phyloP scores from a whole-genome alignment of 2,113 vertebrate genomes.

The Gymnocephalus cernua region DNA sequence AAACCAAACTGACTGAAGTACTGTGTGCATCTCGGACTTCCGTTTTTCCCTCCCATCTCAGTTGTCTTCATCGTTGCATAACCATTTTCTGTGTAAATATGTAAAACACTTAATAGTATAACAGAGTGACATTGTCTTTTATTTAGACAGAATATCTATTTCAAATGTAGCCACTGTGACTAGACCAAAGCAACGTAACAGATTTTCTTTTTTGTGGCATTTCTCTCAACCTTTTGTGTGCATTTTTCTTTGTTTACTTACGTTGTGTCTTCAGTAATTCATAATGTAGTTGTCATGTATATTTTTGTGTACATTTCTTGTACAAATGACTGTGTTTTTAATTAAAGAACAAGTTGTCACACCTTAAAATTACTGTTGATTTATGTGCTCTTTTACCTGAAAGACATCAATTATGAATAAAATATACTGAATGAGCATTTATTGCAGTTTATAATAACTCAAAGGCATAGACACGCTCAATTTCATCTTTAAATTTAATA shows the following conservation, averaged over 20 bases:
- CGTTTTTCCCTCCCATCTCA: slow-evolving; percentile 18
- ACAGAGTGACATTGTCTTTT: slow-evolving; percentile 78
- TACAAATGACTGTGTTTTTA: slow-evolving; percentile 89
- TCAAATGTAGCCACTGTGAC: slow-evolving; percentile 86
- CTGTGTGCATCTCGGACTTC: slow-evolving; percentile 27
- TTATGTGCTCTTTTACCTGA: not conserved
- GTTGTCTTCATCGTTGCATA: slow-evolving; percentile 46
- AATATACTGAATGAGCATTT: not conserved
- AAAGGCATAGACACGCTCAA: not conserved
- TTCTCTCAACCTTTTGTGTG: slow-evolving; percentile 60
- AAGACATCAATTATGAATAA: not conserved
- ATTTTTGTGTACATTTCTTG: slow-evolving; percentile 92
- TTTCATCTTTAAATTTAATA: slow-evolving; percentile 47
- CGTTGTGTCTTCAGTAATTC: slow-evolving; percentile 69
- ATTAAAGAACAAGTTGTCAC: slow-evolving; percentile 83
- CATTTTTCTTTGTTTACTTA: slow-evolving; percentile 69
- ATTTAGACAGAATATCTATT: slow-evolving; percentile 78
- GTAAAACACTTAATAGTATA: slow-evolving; percentile 77
- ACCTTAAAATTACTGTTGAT: slow-evolving; percentile 46
- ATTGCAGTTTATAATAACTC: slow-evolving; percentile 19
- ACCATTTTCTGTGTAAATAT: slow-evolving; percentile 80
- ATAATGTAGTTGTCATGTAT: slow-evolving; percentile 83
- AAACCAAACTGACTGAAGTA: slow-evolving; percentile 36
- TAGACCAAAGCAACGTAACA: slow-evolving; percentile 91
- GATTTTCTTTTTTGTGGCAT: slow-evolving; percentile 70